Percentiles rank a stretch among this genome's conserved stretches.
phyloP scores from a whole-genome alignment of 2,113 vertebrate genomes.

The Laterallus jamaicensis region DNA sequence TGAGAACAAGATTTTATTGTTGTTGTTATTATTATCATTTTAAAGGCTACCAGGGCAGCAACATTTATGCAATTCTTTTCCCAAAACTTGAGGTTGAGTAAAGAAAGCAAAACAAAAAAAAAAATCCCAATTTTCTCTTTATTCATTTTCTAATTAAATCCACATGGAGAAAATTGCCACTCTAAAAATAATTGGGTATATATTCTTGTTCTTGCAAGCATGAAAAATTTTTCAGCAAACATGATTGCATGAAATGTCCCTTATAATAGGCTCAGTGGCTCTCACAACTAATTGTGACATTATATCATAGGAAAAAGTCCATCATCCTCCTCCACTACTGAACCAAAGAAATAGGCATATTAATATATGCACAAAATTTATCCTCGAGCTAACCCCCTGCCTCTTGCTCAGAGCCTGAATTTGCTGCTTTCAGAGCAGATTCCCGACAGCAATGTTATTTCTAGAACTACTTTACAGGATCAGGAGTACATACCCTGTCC shows the following conservation, averaged over 20 bases:
- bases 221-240: slow-evolving; percentile 10
- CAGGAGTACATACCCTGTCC: not conserved
- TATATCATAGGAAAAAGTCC: not conserved
- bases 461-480: not conserved
- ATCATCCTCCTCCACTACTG: not conserved
- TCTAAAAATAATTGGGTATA: not conserved
- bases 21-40: not conserved
- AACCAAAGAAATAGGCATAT: not conserved
- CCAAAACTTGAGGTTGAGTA: not conserved
- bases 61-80: not conserved
- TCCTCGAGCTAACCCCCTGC: not conserved
- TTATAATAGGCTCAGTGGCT: not conserved
- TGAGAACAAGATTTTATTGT: slow-evolving; percentile 51
- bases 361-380: not conserved
- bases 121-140: not conserved
- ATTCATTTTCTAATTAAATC: slow-evolving; percentile 41
- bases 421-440: not conserved
- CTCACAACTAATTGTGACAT: slow-evolving; percentile 3
- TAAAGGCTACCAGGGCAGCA: slow-evolving; percentile 9
- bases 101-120: not conserved
- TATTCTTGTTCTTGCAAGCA: slow-evolving; percentile 25
- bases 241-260: not conserved
- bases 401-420: not conserved
- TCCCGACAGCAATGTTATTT: not conserved
- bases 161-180: not conserved